Conservation (phyloP, 2,797 vertebrate species). For the Tragopan temminckii region DNA sequence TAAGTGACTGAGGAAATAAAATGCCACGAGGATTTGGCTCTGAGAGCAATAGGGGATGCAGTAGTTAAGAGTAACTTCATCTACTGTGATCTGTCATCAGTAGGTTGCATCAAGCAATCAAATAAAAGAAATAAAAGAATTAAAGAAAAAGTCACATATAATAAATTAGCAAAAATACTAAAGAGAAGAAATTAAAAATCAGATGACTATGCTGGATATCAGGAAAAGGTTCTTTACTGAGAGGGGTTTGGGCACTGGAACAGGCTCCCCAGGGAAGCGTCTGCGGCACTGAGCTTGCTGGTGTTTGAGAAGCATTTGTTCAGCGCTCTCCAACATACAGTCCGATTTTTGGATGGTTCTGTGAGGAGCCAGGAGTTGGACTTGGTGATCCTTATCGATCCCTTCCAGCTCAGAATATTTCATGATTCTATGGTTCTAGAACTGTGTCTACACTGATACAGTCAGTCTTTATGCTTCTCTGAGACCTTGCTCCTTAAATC, state of each 20-base stretch:
- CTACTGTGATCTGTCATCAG: constrained; percentile 24
- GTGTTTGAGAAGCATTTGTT: too few relatives aligned
- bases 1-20: constrained; percentile 43
- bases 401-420: too few relatives aligned
- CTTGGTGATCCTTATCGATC: too few relatives aligned
- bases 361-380: too few relatives aligned
- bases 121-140: too few relatives aligned
- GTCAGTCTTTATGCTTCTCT: background rate
- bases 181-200: background rate
- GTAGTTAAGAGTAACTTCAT: constrained; percentile 65
- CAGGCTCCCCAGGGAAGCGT: too few relatives aligned
- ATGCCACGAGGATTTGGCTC: constrained; percentile 35
- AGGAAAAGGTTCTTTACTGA: too few relatives aligned
- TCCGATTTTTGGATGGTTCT: too few relatives aligned
- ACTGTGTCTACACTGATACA: background rate
- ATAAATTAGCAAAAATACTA: background rate
- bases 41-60: constrained; percentile 13
- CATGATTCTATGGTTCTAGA: too few relatives aligned
- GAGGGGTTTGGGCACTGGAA: too few relatives aligned
- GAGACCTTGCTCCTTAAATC: background rate
- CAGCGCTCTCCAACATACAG: too few relatives aligned
- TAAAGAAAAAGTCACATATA: constrained; percentile 49
- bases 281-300: too few relatives aligned
- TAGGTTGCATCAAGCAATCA: constrained; percentile 66
- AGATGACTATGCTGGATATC: background rate